A percentile compares a stretch with the other conserved stretches of the same genome.
Evolutionary conservation across 2,888 invertebrate genomes (phyloP).

Genomic region (Torymus texanus): DNA sequence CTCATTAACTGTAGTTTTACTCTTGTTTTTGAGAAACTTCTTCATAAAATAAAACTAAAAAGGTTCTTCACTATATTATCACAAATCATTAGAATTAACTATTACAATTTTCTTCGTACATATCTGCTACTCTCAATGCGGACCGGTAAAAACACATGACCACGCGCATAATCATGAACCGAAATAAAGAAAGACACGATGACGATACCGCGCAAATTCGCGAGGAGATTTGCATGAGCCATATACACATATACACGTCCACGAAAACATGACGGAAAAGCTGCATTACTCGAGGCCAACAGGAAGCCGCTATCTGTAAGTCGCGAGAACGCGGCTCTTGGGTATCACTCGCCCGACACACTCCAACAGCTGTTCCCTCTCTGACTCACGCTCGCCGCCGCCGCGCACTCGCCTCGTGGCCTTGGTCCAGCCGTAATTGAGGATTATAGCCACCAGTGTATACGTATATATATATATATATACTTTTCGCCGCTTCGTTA

Average conservation of each 20-base stretch:
- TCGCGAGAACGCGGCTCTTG: conserved; percentile 57
- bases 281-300: conserved; percentile 67
- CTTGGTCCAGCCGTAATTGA: conserved; percentile 64
- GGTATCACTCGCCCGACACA: conserved; percentile 61
- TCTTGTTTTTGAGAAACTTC: no score
- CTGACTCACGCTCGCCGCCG: conserved; percentile 56
- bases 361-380: conserved; percentile 65
- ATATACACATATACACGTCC: not conserved
- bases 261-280: not conserved
- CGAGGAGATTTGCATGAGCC: conserved; percentile 16
- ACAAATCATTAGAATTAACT: no score
- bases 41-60: no score
- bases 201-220: conserved; percentile 3
- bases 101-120: no score
- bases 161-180: not conserved
- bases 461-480: not conserved
- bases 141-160: no score
- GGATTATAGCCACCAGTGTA: conserved; percentile 57
- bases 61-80: no score
- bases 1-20: no score
- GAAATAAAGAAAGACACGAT: not conserved
- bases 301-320: conserved; percentile 70
- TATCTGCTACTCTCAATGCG: no score
- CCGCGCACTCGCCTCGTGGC: conserved; percentile 59
- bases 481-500: conserved; percentile 53